Conservation (phyloP, 2,888 invertebrate genomes). For the Exephanes ischioxanthus region DNA sequence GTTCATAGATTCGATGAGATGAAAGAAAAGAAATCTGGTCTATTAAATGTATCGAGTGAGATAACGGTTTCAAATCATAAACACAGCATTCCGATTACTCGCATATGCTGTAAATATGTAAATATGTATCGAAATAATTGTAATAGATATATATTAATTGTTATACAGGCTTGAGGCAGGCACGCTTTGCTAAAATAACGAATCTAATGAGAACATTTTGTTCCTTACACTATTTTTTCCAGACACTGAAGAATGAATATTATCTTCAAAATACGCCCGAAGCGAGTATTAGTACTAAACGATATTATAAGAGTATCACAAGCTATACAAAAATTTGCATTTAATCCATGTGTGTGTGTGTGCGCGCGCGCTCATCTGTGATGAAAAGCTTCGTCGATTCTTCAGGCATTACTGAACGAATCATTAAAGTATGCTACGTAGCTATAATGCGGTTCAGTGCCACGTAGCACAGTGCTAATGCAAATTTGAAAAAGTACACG, state of each 20-base stretch:
- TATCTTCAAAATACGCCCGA: conserved; percentile 27
- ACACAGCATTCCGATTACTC: conserved; percentile 52
- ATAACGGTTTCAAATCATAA: conserved; percentile 3
- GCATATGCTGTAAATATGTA: conserved; percentile 68
- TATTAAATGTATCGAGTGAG: neutral
- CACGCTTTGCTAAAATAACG: conserved; percentile 50
- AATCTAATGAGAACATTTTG: conserved; percentile 27
- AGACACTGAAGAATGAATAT: conserved; percentile 17
- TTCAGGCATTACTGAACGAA: conserved; percentile 11
- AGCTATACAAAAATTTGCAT: conserved; percentile 46
- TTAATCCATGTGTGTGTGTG: conserved; percentile 49
- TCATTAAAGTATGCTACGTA: conserved; percentile 1
- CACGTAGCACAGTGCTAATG: conserved; percentile 14
- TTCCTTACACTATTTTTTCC: conserved; percentile 45
- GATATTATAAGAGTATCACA: conserved; percentile 37
- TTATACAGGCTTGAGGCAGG: conserved; percentile 54
- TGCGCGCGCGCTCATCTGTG: conserved; percentile 56
- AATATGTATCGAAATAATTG: conserved; percentile 57
- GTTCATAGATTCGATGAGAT: neutral
- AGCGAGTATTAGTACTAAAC: conserved; percentile 14
- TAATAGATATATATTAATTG: conserved; percentile 56
- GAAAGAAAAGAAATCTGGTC: neutral
- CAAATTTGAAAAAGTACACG: conserved; percentile 10
- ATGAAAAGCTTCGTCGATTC: conserved; percentile 42
- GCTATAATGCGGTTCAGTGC: conserved; percentile 4